A percentile compares a stretch with the other conserved stretches of the same genome.
phyloP scores from a whole-genome alignment of 2,888 invertebrate genomes.

The Catotricha subobsoleta region DNA sequence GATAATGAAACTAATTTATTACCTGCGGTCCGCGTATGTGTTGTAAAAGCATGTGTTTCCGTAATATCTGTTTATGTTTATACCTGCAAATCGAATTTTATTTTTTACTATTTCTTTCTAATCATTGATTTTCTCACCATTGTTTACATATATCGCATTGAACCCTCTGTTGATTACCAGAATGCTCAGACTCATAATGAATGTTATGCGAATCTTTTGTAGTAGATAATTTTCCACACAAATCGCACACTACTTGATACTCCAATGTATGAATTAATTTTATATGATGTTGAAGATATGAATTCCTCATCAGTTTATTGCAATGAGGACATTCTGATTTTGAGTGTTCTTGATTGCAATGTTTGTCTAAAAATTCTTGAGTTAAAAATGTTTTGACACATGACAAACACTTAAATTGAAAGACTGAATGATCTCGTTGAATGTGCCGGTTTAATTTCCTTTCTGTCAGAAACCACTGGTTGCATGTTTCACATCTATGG shows the following conservation, averaged over 20 bases:
- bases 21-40: too few species aligned
- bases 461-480: too few species aligned
- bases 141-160: slow-evolving; percentile 6
- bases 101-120: too few species aligned
- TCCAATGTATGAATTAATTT: background rate
- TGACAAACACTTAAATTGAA: too few species aligned
- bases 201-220: background rate
- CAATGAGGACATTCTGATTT: background rate
- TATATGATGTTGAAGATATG: background rate
- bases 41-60: slow-evolving; percentile 1
- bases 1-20: background rate
- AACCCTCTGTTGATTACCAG: background rate
- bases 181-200: background rate
- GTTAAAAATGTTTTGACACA: background rate
- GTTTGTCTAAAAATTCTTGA: background rate
- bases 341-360: background rate
- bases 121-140: background rate
- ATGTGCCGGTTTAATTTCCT: too few species aligned
- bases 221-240: background rate
- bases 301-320: background rate
- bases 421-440: too few species aligned
- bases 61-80: slow-evolving; percentile 3
- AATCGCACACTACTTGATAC: background rate
- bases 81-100: slow-evolving; percentile 1
- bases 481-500: too few species aligned